Conservation (phyloP, 2,113 vertebrate genomes). For the Corvus hawaiiensis region DNA sequence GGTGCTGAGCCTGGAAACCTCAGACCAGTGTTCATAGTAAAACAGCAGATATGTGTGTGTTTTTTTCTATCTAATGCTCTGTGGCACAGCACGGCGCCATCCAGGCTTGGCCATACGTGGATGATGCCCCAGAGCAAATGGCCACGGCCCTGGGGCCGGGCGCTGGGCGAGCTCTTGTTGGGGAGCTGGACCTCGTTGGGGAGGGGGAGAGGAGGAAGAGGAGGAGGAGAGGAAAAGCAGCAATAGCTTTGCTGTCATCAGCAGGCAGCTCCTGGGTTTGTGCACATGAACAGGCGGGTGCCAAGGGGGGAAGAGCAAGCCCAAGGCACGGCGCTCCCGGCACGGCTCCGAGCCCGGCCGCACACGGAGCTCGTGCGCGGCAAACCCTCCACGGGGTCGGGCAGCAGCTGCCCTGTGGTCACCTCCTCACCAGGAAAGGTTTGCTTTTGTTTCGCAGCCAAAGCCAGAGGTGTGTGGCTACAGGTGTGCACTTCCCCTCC, state of each 20-base stretch:
- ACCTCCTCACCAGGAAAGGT: background rate
- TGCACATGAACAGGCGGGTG: background rate
- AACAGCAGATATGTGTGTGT: slow-evolving; percentile 49
- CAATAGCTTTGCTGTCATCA: background rate
- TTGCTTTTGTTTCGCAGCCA: slow-evolving; percentile 32
- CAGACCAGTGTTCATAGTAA: slow-evolving; percentile 66
- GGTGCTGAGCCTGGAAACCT: slow-evolving; percentile 60
- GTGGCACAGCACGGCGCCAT: background rate
- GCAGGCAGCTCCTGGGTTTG: background rate
- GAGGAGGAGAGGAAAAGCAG: slow-evolving; percentile 39
- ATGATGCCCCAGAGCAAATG: background rate
- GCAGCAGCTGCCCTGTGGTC: background rate
- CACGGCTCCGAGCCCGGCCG: background rate
- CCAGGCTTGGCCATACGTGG: background rate
- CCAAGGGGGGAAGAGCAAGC: background rate
- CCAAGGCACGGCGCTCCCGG: background rate
- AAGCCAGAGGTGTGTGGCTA: slow-evolving; percentile 48
- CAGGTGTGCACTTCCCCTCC: slow-evolving; percentile 74
- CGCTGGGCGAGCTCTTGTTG: slow-evolving; percentile 44
- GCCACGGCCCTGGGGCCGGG: slow-evolving; percentile 49
- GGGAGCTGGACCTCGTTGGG: background rate
- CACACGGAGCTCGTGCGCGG: background rate
- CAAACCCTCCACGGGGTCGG: background rate
- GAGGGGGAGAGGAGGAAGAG: background rate
- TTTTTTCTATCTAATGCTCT: slow-evolving; percentile 27